These are phyloP conservation scores for Exocentrus adspersus DNA, from an alignment of 2,888 invertebrate species.

Conservation along the genomic window DNA sequence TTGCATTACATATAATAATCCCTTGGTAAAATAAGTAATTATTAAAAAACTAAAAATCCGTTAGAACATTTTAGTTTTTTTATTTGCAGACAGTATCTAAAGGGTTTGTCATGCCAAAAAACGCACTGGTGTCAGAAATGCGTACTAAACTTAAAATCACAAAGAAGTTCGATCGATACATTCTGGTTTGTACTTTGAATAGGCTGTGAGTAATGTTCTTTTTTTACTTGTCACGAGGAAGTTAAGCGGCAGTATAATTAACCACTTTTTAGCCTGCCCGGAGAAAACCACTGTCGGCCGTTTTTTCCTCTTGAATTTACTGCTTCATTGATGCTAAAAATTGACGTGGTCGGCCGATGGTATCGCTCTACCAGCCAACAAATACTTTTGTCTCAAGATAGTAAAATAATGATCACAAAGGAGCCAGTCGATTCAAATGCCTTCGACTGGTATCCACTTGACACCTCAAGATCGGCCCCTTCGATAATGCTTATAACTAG, in stretches of 20 bases:
- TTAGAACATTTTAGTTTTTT: too few relatives aligned
- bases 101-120: too few relatives aligned
- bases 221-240: neutral
- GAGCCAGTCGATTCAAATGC: slow-evolving; percentile 38
- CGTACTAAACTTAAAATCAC: slow-evolving; percentile 10
- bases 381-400: slow-evolving; percentile 44
- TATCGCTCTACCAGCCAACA: slow-evolving; percentile 37
- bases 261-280: neutral
- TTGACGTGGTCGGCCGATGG: slow-evolving; percentile 36
- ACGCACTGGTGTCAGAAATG: too few relatives aligned
- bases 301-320: slow-evolving; percentile 38
- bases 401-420: slow-evolving; percentile 46
- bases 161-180: neutral
- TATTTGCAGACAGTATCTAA: too few relatives aligned
- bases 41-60: too few relatives aligned
- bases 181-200: neutral
- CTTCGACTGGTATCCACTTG: slow-evolving; percentile 36
- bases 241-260: neutral
- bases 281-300: slow-evolving; percentile 12
- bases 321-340: slow-evolving; percentile 36
- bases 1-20: too few relatives aligned
- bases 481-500: slow-evolving; percentile 40
- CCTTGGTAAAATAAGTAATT: too few relatives aligned
- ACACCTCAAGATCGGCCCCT: slow-evolving; percentile 43
- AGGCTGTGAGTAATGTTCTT: neutral